Evolutionary conservation across 2,113 vertebrate genomes (phyloP).

Genomic region (Gymnogyps californianus): DNA sequence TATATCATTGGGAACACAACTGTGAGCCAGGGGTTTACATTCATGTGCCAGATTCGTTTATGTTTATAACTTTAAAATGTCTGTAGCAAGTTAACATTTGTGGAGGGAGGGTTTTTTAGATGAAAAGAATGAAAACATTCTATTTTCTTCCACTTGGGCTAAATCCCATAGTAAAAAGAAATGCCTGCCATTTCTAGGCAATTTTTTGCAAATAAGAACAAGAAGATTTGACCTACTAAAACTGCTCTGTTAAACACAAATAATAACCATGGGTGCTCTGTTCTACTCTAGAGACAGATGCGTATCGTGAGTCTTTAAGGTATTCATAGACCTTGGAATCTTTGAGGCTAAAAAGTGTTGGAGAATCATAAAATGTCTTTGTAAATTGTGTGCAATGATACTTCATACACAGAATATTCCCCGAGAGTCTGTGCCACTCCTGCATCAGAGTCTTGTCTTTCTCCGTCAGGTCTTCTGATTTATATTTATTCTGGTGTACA

Average conservation of each 20-base stretch:
- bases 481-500: conserved; percentile 13
- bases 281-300: conserved; percentile 14
- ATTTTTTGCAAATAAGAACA: conserved; percentile 9
- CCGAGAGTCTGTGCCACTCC: neutral
- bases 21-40: conserved; percentile 3
- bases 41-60: conserved; percentile 30
- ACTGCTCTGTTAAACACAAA: conserved; percentile 46
- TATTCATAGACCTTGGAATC: conserved; percentile 44
- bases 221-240: conserved; percentile 56
- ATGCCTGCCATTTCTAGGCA: neutral
- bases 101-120: neutral
- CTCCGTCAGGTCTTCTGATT: neutral
- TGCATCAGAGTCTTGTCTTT: neutral
- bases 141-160: neutral
- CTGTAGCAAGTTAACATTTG: neutral
- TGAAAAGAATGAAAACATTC: neutral
- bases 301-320: neutral
- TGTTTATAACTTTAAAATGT: neutral
- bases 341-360: conserved; percentile 49
- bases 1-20: neutral
- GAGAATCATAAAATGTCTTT: conserved; percentile 48
- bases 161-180: neutral
- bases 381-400: neutral
- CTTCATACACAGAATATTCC: neutral
- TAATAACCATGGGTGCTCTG: conserved; percentile 49